Evolutionary conservation across 2,113 vertebrate species (phyloP), one percentile per base, ranked within the genome.

Genomic region (Hemiprocne comata): DNA sequence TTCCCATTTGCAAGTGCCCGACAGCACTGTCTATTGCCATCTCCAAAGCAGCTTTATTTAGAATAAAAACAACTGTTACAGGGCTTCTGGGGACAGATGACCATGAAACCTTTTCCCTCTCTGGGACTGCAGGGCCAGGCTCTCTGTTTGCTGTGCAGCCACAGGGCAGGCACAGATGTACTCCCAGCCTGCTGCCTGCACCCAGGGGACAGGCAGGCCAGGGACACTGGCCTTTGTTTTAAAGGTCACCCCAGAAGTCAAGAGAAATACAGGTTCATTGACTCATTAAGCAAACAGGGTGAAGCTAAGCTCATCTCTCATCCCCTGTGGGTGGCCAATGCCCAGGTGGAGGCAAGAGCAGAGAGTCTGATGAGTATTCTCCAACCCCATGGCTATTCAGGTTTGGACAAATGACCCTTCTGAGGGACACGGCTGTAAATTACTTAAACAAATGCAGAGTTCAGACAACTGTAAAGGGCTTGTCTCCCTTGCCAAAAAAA

Each of bases 381-480:
- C 58, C 7, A 7, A 23, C 57, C 66, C 53, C 1, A 0, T 8
- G 6, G 70, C 48, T 88, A 25, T 72, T 85, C 54, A 46, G 46
- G 16, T 72, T 71, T 38, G 38, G 70, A 71, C 55, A 85, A 90
- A 57, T 57, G 76, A 89, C 73, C 85, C 50, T 29, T 67, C 61
- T 2, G 9, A 89, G 71, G 24, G 1, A 58, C 53, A 25, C 0
- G 1, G 70, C 74, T 46, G 24, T 76, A 85, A 94, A 92, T 83
- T 79, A 51, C 93, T 93, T 85, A 95, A 96, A 67, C 78, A 67
- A 96, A 73, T 58, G 73, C 95, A 94, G 95, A 93, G 95, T 95
- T 97, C 94, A 94, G 76, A 69, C 31, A 36, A 72, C 46, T 51
- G 78, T 67, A 90, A 87, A 90, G 70, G 80, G 51, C 40, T 74